Evolutionary conservation across 2,888 invertebrate species (phyloP).

Genomic region (Allacma fusca): DNA sequence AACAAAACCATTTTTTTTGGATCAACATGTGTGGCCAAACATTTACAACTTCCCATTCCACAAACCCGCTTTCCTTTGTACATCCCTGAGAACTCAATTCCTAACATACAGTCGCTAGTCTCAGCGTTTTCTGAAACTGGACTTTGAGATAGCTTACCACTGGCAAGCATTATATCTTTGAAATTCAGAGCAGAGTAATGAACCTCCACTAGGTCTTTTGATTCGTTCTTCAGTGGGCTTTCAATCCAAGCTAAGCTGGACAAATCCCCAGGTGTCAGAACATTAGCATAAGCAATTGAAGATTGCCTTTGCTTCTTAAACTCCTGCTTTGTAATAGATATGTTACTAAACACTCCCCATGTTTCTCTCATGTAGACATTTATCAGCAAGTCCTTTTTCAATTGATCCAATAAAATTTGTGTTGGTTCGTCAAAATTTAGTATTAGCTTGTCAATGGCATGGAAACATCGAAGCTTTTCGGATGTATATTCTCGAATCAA

Average conservation of each 20-base stretch:
- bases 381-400: background rate
- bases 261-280: constrained; percentile 89
- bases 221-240: constrained; percentile 73
- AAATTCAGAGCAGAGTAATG: constrained; percentile 87
- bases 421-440: background rate
- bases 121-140: constrained; percentile 71
- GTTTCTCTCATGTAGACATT: background rate
- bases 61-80: constrained; percentile 64
- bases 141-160: constrained; percentile 86
- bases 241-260: constrained; percentile 93
- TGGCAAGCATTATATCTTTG: constrained; percentile 93
- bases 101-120: constrained; percentile 69
- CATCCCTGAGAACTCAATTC: constrained; percentile 70
- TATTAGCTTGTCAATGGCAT: background rate
- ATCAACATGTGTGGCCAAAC: constrained; percentile 68
- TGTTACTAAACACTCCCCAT: constrained; percentile 83
- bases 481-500: background rate
- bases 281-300: constrained; percentile 90
- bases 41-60: constrained; percentile 66
- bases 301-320: background rate
- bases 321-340: constrained; percentile 70
- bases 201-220: constrained; percentile 64
- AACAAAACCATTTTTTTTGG: constrained; percentile 67
- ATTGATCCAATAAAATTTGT: background rate
- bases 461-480: background rate